Base-by-base conservation (phyloP, 2,113 vertebrate species). In the Melanotaenia duboulayi region DNA sequence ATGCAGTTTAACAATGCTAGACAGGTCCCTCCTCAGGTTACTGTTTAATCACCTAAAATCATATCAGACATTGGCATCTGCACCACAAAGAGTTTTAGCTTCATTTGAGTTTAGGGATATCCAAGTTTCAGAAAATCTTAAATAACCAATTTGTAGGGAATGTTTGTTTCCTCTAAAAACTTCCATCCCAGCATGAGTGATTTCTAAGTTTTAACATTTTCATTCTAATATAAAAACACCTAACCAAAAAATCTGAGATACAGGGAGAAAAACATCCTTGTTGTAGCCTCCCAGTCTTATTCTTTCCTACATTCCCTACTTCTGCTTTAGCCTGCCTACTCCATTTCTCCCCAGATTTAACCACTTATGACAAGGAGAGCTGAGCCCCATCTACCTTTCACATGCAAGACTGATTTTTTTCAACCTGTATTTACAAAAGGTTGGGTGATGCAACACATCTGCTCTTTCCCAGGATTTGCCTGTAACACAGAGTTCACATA, bases 291-390 rank as follows among this genome's bases (percentile, higher is more conserved):
- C 23, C 40, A 37, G 32, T 66, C 49, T 65, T 35, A 37, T 57
- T 59, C 24, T 65, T 46, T 32, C 65, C 46, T 35, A 35, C 32
- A 44, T 24, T 76, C 23, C n/a, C 10, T 46, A 63, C 59, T 74
- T 40, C 24, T 28, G 51, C 68, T 51, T 71, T 25, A 60, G 2
- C 25, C 61, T 72, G 54, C 72, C 52, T 65, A 52, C 76, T 76
- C 51, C 62, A 52, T 69, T 72, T 67, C 56, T 49, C 16, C 25
- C 23, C 44, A 76, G 68, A 87, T 25, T 62, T 73, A 81, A 87
- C 39, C 61, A 28, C 59, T 65, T 77, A 59, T 89, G 87, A 90
- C 88, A 83, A 76, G 72, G 28, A 72, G 67, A 79, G 59, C 73
- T 60, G 77, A 85, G 80, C 68, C 62, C 61, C 61, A 76, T 86